Evolutionary conservation across 2,797 vertebrate species (phyloP).

Genomic region (Hapalemur alaotrensis): DNA sequence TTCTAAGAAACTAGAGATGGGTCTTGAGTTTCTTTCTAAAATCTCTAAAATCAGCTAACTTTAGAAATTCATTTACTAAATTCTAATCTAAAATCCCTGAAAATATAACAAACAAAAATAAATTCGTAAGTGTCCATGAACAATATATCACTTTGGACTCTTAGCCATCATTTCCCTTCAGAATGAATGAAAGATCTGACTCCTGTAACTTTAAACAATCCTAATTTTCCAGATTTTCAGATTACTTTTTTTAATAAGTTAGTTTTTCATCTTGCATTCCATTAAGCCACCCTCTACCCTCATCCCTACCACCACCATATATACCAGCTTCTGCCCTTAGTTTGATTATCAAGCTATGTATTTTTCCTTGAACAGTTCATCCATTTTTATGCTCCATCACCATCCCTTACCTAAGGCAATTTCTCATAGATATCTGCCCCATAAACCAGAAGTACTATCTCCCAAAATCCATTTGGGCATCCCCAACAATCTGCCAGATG

Average conservation of each 20-base stretch:
- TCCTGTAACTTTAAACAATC: neutral
- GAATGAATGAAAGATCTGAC: neutral
- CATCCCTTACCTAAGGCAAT: neutral
- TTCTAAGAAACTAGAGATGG: neutral
- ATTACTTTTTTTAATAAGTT: neutral
- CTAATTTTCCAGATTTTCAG: neutral
- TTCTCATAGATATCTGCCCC: neutral
- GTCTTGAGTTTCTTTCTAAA: neutral
- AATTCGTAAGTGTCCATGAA: neutral
- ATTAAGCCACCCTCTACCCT: neutral
- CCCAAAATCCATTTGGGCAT: neutral
- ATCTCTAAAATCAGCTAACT: neutral
- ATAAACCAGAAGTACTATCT: neutral
- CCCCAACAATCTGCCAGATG: neutral
- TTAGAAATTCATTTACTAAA: slow-evolving; percentile 17
- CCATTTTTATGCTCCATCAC: neutral
- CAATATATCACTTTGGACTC: neutral
- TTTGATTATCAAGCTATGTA: neutral
- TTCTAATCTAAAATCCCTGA: neutral
- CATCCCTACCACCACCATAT: neutral
- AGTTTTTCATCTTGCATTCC: neutral
- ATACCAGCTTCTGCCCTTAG: neutral
- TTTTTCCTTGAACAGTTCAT: neutral
- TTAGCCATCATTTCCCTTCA: neutral
- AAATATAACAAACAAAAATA: neutral